Percentiles rank a stretch among this genome's conserved stretches.
Conservation (phyloP, 2,113 vertebrate species). For the Anser brachyrhynchus region DNA sequence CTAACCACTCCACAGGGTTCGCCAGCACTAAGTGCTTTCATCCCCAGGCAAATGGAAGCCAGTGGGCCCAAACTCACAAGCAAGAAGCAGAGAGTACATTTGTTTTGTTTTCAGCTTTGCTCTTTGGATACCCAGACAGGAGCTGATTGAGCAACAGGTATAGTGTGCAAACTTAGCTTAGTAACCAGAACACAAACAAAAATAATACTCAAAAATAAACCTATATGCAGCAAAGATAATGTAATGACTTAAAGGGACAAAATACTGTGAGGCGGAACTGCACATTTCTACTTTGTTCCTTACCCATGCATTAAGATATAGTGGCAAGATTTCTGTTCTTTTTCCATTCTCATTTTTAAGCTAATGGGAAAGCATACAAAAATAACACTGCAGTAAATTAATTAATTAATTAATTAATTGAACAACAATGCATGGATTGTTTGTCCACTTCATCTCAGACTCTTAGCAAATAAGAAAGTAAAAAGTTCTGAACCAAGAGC, state of each 20-base stretch:
- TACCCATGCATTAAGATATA: not conserved
- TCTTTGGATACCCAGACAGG: not conserved
- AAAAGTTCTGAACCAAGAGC: not conserved
- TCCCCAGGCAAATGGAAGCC: not conserved
- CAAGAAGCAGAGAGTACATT: not conserved
- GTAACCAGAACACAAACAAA: not conserved
- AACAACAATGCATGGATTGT: accelerated
- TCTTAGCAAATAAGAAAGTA: not conserved
- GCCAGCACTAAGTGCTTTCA: not conserved
- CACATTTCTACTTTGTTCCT: not conserved
- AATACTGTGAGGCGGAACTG: not conserved
- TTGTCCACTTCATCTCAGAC: not conserved
- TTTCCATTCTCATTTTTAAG: not conserved
- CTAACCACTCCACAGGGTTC: not conserved
- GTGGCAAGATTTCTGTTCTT: not conserved
- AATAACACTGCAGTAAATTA: not conserved
- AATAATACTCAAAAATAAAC: not conserved
- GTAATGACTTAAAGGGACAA: not conserved
- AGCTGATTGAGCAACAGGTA: not conserved
- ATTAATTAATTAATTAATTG: not conserved
- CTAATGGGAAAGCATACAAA: not conserved
- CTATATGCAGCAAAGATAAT: not conserved
- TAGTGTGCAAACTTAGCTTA: not conserved
- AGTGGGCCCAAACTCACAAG: accelerated
- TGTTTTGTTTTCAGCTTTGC: not conserved